These are phyloP conservation scores for Thyatira batis DNA, from an alignment of 2,888 invertebrate species.

Conservation along the genomic window DNA sequence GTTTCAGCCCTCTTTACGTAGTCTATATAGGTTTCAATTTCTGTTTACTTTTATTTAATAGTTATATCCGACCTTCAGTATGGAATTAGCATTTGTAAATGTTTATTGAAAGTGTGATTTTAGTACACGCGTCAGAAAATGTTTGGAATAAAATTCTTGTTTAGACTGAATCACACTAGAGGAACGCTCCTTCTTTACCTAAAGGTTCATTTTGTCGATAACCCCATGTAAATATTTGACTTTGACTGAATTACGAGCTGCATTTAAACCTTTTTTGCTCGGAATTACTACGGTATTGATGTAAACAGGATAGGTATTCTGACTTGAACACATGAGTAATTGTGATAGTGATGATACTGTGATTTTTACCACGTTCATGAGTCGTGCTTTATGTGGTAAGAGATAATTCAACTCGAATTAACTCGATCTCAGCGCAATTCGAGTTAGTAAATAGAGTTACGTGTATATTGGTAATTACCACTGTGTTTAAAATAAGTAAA, in stretches of 20 bases:
- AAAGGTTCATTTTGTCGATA: not conserved
- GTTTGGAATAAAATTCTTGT: conserved; percentile 11
- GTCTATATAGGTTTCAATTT: conserved; percentile 3
- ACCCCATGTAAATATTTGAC: not conserved
- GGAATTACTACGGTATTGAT: not conserved
- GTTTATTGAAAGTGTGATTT: conserved; percentile 20
- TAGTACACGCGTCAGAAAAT: conserved; percentile 9
- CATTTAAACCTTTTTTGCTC: not conserved
- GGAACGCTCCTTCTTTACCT: not conserved
- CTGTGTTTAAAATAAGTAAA: too few species aligned
- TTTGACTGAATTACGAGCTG: not conserved
- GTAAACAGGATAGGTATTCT: not conserved
- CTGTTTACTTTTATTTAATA: conserved; percentile 7
- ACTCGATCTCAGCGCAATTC: too few species aligned
- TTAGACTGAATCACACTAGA: not conserved
- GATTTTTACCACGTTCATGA: too few species aligned
- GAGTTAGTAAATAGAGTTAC: too few species aligned
- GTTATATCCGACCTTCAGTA: conserved; percentile 12
- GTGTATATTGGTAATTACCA: too few species aligned
- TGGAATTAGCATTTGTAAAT: conserved; percentile 10
- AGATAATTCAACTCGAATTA: too few species aligned
- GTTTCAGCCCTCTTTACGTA: conserved; percentile 11
- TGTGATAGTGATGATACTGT: not conserved
- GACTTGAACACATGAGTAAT: too few species aligned
- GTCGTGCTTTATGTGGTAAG: too few species aligned